phyloP scores from a whole-genome alignment of 2,797 vertebrate species.

The Serranus cabrilla region DNA sequence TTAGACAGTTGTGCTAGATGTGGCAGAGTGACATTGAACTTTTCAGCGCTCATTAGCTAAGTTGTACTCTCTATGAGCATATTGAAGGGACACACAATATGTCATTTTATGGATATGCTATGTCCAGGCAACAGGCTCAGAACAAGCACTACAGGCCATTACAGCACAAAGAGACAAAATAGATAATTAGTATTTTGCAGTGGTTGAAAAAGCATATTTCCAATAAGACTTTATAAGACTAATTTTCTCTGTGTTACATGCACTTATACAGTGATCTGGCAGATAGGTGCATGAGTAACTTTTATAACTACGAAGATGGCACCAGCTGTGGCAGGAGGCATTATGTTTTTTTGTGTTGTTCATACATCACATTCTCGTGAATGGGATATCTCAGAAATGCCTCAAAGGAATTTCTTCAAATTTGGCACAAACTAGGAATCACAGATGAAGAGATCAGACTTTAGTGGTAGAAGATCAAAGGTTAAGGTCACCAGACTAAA shows the following conservation, averaged over 20 bases:
- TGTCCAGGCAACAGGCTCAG: slow-evolving; percentile 8
- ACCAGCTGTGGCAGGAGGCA: no score
- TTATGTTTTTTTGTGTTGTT: no score
- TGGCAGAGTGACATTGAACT: slow-evolving; percentile 19
- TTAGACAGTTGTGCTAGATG: slow-evolving; percentile 30
- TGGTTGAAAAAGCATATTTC: not conserved
- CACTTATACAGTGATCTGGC: no score
- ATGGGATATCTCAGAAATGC: no score
- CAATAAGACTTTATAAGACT: not conserved
- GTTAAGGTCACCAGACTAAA: no score
- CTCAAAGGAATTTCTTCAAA: no score
- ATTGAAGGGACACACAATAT: slow-evolving; percentile 41
- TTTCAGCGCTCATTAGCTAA: slow-evolving; percentile 46
- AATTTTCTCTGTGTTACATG: not conserved
- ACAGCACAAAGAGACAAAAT: not conserved
- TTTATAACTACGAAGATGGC: no score
- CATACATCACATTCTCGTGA: no score
- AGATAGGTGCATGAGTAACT: no score
- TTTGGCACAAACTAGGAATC: no score
- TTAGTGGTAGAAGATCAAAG: no score
- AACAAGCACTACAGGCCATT: not conserved
- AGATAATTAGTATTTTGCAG: not conserved
- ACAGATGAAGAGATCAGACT: no score
- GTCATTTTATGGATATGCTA: slow-evolving; percentile 7
- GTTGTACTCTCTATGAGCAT: slow-evolving; percentile 23